Percentiles rank a stretch among this genome's conserved stretches.
Evolutionary conservation across 2,113 vertebrate species (phyloP).

Genomic region (Thunnus maccoyii): DNA sequence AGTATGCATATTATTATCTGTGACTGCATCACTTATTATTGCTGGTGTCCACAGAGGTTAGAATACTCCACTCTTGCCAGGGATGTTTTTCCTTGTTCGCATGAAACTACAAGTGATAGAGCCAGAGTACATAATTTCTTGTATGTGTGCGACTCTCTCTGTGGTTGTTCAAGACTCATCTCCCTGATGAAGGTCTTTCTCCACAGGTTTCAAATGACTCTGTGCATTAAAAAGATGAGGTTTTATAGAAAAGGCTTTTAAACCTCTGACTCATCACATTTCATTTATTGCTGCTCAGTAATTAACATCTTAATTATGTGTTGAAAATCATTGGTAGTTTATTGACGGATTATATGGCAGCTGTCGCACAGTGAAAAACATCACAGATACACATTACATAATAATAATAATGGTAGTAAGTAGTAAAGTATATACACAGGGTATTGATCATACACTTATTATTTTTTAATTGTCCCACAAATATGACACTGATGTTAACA

Average conservation of each 20-base stretch:
- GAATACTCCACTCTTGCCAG: neutral
- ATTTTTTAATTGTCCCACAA: too few relatives aligned
- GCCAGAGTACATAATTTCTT: neutral
- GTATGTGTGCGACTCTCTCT: neutral
- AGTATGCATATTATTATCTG: slow-evolving; percentile 38
- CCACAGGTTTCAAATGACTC: too few relatives aligned
- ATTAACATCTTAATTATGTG: neutral
- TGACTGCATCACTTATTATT: slow-evolving; percentile 25
- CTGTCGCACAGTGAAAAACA: neutral
- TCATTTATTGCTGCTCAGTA: neutral
- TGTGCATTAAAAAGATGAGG: neutral
- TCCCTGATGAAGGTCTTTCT: neutral
- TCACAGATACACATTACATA: neutral
- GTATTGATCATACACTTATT: too few relatives aligned
- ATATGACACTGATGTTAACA: too few relatives aligned
- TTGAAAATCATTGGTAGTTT: neutral
- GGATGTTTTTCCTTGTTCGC: neutral
- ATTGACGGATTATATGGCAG: neutral
- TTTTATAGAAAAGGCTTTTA: neutral
- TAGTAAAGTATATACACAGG: too few relatives aligned
- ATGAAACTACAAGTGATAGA: neutral
- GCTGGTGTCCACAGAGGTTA: neutral
- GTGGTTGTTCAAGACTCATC: too few relatives aligned
- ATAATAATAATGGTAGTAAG: too few relatives aligned
- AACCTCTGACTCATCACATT: neutral